Base-by-base conservation (phyloP, 1,140 invertebrate genomes). In the Archivesica marissinica region DNA sequence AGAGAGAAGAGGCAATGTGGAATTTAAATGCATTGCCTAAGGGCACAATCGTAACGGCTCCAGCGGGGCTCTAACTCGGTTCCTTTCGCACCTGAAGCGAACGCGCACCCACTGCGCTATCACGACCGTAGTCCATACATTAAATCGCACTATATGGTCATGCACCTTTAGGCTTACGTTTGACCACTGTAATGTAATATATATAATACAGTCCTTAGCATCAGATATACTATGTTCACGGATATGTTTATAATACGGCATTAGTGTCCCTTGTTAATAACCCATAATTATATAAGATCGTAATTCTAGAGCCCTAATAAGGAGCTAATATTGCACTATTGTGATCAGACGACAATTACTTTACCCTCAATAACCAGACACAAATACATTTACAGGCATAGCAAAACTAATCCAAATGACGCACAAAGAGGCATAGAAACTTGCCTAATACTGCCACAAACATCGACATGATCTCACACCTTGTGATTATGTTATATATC, bases 361-460 rank as follows among this genome's bases (percentile, higher is more conserved):
- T 64, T 4, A 35, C 59, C 38, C n/a, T 9, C 4, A 64, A 64
- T 64, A 64, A 35, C 59, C 3, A 35, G 30, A 35, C 38, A 64
- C n/a, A n/a, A n/a, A n/a, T n/a, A n/a, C n/a, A n/a, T 64, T 64
- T 64, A 17, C 59, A 64, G n/a, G 28, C n/a, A n/a, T 64, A 11
- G 59, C 59, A 4, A 35, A 15, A 64, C 33, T 64, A 35, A 28
- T 72, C 44, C 28, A 6, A 2, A 28, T 50, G 68, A 72, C 68
- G 68, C 39, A 72, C 68, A 68, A 68, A 72, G 68, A 50, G 17
- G 41, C 11, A 72, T 44, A 50, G 39, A 68, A 44, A 68, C 44
- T 47, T 23, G 33, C 15, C 23, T 15, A 25, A 72, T 13, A 9
- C 44, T 72, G 68, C 33, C 68, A 72, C 50, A 72, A 72, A 47